A percentile compares a stretch with the other conserved stretches of the same genome.
phyloP scores from a whole-genome alignment of 2,797 vertebrate genomes.

The Podarcis siculus region DNA sequence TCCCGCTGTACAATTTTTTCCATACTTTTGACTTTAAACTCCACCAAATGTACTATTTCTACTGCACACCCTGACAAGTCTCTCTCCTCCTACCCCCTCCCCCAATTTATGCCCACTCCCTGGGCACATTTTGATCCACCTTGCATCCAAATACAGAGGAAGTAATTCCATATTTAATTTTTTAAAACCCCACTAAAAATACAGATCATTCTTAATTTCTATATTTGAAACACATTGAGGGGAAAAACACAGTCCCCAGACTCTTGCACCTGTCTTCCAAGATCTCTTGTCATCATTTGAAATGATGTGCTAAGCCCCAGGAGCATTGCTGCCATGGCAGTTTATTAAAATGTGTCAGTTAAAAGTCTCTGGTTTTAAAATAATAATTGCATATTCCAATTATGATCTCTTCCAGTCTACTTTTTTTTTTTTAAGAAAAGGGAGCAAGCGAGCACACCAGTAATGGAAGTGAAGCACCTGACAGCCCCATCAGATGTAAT shows the following conservation, averaged over 20 bases:
- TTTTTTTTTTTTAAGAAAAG: conserved; percentile 23
- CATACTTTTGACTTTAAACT: neutral
- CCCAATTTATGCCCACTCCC: no score
- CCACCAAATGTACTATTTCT: neutral
- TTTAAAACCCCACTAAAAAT: neutral
- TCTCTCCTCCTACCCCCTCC: no score
- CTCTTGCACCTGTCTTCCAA: conserved; percentile 24
- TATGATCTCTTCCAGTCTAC: conserved; percentile 51
- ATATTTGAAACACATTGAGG: conserved; percentile 31
- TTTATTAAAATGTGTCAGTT: conserved; percentile 36
- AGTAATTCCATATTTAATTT: neutral
- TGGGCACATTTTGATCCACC: no score
- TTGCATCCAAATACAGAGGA: neutral
- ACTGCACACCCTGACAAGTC: no score
- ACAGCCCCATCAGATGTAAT: conserved; percentile 37
- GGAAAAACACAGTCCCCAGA: conserved; percentile 17
- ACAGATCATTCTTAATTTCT: conserved; percentile 18
- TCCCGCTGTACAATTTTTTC: neutral
- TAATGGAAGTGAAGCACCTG: neutral
- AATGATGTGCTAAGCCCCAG: conserved; percentile 31
- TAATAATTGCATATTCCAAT: conserved; percentile 54
- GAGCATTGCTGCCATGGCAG: conserved; percentile 28
- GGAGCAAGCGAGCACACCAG: neutral
- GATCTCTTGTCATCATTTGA: conserved; percentile 35
- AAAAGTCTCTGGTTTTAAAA: conserved; percentile 46